phyloP scores from a whole-genome alignment of 2,113 vertebrate species.

The Ornithorhynchus anatinus region DNA sequence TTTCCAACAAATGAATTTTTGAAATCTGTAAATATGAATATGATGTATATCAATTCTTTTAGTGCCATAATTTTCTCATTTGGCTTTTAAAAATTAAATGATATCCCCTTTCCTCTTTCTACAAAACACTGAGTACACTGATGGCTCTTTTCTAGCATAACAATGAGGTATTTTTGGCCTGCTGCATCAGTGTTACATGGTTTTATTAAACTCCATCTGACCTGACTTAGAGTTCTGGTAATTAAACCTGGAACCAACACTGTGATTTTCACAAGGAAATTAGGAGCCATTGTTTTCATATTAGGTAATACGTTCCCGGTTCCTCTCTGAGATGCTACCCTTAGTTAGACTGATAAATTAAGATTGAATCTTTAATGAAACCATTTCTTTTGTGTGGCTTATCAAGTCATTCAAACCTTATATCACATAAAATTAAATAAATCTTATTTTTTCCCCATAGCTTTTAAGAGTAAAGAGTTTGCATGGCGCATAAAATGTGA shows the following conservation, averaged over 20 bases:
- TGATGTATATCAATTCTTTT: not conserved
- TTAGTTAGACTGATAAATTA: not conserved
- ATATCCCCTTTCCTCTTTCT: not conserved
- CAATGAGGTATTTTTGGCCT: not conserved
- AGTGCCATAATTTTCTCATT: not conserved
- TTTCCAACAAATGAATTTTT: not conserved
- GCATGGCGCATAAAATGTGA: too few species aligned
- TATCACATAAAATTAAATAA: too few species aligned
- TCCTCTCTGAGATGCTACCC: not conserved
- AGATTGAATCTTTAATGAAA: not conserved
- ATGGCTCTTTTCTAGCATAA: not conserved
- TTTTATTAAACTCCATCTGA: not conserved
- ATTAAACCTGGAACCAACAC: not conserved
- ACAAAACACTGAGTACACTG: not conserved
- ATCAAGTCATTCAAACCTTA: not conserved
- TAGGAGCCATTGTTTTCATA: not conserved
- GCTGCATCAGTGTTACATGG: not conserved
- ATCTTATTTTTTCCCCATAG: too few species aligned
- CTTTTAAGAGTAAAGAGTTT: too few species aligned
- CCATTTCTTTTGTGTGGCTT: not conserved
- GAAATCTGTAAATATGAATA: constrained; percentile 1
- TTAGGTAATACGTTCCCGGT: not conserved
- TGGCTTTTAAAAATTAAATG: not conserved
- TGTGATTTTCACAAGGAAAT: not conserved
- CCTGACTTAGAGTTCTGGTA: not conserved